Conservation (phyloP, 2,797 vertebrate species). For the Poeciliopsis turneri region DNA sequence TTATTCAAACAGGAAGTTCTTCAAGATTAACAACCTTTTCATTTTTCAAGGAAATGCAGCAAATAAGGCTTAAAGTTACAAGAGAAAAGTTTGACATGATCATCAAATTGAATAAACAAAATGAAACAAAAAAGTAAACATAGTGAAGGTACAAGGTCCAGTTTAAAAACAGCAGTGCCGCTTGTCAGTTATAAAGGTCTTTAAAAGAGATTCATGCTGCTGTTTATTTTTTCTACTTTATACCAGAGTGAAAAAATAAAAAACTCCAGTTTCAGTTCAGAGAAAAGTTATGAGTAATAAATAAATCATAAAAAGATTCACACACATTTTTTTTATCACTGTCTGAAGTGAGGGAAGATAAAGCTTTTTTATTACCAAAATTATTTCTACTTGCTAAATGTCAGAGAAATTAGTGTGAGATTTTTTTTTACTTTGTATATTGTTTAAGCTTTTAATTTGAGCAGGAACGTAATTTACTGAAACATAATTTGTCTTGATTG, state of each 20-base stretch:
- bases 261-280: not conserved
- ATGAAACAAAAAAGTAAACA: not conserved
- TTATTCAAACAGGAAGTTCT: no score
- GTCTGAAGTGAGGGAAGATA: no score
- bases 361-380: no score
- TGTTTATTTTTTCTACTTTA: not conserved
- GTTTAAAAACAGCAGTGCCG: not conserved
- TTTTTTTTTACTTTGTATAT: no score
- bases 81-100: not conserved
- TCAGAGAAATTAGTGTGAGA: no score
- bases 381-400: no score
- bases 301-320: not conserved
- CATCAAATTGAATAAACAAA: slow-evolving; percentile 1
- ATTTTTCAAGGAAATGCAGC: not conserved
- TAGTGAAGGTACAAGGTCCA: not conserved
- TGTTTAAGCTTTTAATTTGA: no score
- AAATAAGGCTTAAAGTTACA: not conserved
- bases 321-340: no score
- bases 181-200: not conserved
- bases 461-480: no score
- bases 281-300: not conserved
- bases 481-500: no score
- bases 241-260: not conserved
- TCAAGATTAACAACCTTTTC: not conserved
- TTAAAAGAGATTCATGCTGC: not conserved